Conservation (phyloP, 2,888 invertebrate species). For the Cephalotes varians region DNA sequence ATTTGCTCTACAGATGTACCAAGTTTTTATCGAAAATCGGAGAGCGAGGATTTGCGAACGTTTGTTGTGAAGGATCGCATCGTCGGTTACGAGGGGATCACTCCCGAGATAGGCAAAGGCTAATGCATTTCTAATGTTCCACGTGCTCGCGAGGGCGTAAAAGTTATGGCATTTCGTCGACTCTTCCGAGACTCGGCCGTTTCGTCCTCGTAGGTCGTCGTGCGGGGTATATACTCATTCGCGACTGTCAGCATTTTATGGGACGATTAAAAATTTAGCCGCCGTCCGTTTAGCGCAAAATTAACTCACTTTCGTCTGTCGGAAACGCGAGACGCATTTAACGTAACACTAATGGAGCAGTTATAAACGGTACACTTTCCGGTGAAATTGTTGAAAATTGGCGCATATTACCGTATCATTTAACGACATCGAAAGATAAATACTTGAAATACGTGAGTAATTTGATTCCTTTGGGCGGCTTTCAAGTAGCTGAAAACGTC, state of each 20-base stretch:
- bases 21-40: neutral
- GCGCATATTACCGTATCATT: constrained; percentile 1
- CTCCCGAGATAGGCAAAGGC: constrained; percentile 12
- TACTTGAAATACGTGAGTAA: neutral
- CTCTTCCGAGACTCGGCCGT: neutral
- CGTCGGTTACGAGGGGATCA: constrained; percentile 2
- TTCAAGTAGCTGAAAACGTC: constrained; percentile 40
- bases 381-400: constrained; percentile 26
- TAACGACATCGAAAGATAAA: constrained; percentile 40
- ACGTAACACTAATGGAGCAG: neutral
- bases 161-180: constrained; percentile 32
- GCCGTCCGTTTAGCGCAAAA: neutral
- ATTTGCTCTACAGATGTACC: neutral
- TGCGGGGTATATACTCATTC: neutral
- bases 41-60: constrained; percentile 6
- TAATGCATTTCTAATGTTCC: constrained; percentile 46
- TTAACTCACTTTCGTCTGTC: constrained; percentile 32
- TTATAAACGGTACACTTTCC: constrained; percentile 21
- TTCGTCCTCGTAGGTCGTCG: neutral
- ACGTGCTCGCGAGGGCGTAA: constrained; percentile 19
- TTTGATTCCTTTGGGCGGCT: constrained; percentile 33
- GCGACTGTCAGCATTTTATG: constrained; percentile 25
- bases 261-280: constrained; percentile 40
- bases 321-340: constrained; percentile 3
- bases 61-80: constrained; percentile 4